Base-by-base conservation (phyloP, 2,888 invertebrate species). In the Sphaerophoria rueppellii region DNA sequence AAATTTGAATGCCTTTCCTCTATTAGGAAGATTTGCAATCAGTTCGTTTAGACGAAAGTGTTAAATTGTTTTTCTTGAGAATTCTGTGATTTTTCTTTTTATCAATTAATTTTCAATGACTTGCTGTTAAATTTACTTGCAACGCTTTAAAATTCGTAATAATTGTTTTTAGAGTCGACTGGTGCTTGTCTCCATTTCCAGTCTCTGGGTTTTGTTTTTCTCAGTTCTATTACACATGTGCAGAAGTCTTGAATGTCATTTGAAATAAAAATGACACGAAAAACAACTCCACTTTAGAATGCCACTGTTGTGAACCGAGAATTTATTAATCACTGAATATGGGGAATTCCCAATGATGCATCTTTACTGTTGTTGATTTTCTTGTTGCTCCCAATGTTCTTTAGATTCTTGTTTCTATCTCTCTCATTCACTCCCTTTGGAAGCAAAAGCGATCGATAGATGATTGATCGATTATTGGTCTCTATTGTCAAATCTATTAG, bases 321-420 rank as follows among this genome's bases (percentile, higher is more conserved):
- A 4, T 9, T 7, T 40, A 80, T 80, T 80, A 71, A 83, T 83
- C 75, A 50, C 54, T 57, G 60, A 77, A 55, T 75, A 24, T 24
- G 24, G 71, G 83, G 83, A 72, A 80, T 83, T 83, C 75, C 83
- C 83, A 72, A 61, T 83, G 83, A 83, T 80, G 80, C 72, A 80
- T 83, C 79, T 75, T 75, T 12, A 16, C 16, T 82, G 78, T 57
- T 82, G 48, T 46, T 16, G 52, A 57, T 61, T 24, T 54, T 24
- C 24, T 24, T 5, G 12, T 32, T 54, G 24, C 54, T 14, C n/a
- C 5, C 34, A 24, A 24, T 12, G 14, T 60, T 58, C 4, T 50
- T 24, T n/a, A n/a, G n/a, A n/a, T n/a, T 50, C 7, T 52, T 52
- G 40, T 40, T 40, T 40, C 9, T 40, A 40, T 43, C 12, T 11